Evolutionary conservation across 2,888 invertebrate genomes (phyloP).

Genomic region (Acanthosepion lycidas): DNA sequence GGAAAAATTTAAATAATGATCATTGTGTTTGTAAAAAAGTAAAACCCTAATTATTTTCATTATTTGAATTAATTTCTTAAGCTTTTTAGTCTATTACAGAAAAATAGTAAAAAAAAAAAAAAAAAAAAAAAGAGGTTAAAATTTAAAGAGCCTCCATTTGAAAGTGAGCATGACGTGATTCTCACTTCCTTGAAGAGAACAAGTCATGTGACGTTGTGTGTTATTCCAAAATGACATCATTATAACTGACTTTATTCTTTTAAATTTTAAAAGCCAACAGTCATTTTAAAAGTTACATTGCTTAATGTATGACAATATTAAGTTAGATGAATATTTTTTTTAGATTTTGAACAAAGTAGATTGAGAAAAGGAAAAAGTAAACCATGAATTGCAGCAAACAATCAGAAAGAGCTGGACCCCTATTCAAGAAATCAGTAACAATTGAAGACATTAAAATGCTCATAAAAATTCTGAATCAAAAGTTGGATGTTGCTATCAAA

Average conservation of each 20-base stretch:
- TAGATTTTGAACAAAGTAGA: neutral
- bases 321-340: slow-evolving; percentile 2
- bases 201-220: neutral
- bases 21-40: no score
- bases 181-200: neutral
- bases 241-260: neutral
- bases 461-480: slow-evolving; percentile 40
- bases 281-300: neutral
- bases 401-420: neutral
- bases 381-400: slow-evolving; percentile 23
- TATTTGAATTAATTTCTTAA: no score
- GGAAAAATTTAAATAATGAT: no score
- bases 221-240: slow-evolving; percentile 33
- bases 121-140: no score
- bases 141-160: neutral
- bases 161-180: neutral
- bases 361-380: neutral
- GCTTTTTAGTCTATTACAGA: no score
- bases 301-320: neutral
- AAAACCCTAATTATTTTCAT: no score
- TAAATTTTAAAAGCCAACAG: neutral
- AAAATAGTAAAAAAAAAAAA: no score
- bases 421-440: slow-evolving; percentile 37
- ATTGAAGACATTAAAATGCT: slow-evolving; percentile 37
- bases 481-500: neutral